Evolutionary conservation across 2,113 vertebrate genomes (phyloP).

Genomic region (Anguilla japonica): DNA sequence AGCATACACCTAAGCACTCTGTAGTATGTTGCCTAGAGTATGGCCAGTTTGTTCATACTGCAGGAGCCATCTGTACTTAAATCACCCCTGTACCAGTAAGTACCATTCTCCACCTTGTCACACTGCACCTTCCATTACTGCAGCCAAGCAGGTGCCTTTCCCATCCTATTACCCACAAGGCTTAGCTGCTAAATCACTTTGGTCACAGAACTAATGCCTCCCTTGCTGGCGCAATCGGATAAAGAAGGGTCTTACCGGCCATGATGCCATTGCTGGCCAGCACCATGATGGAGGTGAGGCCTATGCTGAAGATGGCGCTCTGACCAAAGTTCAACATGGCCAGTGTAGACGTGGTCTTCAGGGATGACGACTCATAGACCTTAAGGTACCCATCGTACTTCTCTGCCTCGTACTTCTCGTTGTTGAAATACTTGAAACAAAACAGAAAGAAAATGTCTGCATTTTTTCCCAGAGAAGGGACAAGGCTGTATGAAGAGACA

Average conservation of each 20-base stretch:
- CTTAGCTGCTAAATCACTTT: too few relatives aligned
- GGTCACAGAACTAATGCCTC: too few relatives aligned
- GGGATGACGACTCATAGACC: constrained; percentile 84
- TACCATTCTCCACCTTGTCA: too few relatives aligned
- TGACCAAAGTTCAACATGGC: constrained; percentile 97
- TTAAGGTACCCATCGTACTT: constrained; percentile 89
- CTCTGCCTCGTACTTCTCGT: constrained; percentile 94
- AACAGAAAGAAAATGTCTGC: not conserved
- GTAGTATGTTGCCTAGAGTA: too few relatives aligned
- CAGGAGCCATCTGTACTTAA: too few relatives aligned
- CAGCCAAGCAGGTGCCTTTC: too few relatives aligned
- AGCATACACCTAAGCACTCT: too few relatives aligned
- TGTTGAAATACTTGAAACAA: constrained; percentile 90
- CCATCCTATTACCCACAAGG: too few relatives aligned
- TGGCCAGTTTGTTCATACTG: too few relatives aligned
- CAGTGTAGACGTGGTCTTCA: constrained; percentile 92
- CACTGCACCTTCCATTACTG: too few relatives aligned
- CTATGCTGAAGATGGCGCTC: constrained; percentile 88
- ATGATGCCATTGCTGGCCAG: constrained; percentile 92
- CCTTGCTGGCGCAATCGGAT: not conserved
- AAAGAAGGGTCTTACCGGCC: constrained; percentile 73
- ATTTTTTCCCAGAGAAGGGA: not conserved
- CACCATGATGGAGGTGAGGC: constrained; percentile 89
- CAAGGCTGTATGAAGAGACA: constrained; percentile 28
- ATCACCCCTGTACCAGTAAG: too few relatives aligned